These are phyloP conservation scores for Nannoperca australis DNA, from an alignment of 2,797 vertebrate species.

Conservation along the genomic window DNA sequence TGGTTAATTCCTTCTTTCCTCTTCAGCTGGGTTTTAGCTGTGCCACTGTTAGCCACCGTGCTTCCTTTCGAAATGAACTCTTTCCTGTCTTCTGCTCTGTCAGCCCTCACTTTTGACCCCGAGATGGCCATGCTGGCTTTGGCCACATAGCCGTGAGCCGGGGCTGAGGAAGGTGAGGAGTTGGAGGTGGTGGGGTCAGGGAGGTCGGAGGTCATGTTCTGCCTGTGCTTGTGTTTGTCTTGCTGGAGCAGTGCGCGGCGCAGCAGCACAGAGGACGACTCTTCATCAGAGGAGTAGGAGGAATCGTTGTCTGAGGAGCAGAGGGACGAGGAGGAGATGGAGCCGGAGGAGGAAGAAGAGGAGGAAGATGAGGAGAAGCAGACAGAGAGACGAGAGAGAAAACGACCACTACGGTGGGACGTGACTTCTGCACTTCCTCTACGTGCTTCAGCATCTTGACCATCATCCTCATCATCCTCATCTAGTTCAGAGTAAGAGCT, in stretches of 20 bases:
- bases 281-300: conserved; percentile 96
- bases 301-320: conserved; percentile 97
- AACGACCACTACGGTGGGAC: conserved; percentile 84
- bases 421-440: conserved; percentile 65
- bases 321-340: conserved; percentile 94
- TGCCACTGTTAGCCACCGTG: conserved; percentile 59
- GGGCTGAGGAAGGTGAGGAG: conserved; percentile 82
- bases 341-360: conserved; percentile 94
- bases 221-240: conserved; percentile 81
- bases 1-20: conserved; percentile 87
- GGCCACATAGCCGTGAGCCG: conserved; percentile 85
- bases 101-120: conserved; percentile 83
- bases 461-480: conserved; percentile 91
- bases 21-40: conserved; percentile 81
- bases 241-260: conserved; percentile 92
- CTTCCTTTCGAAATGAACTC: conserved; percentile 71
- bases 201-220: conserved; percentile 66
- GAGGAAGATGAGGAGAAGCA: conserved; percentile 97
- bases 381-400: conserved; percentile 91
- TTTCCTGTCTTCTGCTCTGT: conserved; percentile 74
- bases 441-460: conserved; percentile 68
- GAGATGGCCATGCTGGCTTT: conserved; percentile 83
- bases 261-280: conserved; percentile 91
- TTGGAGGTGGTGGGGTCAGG: conserved; percentile 61
- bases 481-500: conserved; percentile 96